Percentiles rank a stretch among this genome's conserved stretches.
phyloP scores from a whole-genome alignment of 2,888 invertebrate genomes.

The Phanerotoma sp. region DNA sequence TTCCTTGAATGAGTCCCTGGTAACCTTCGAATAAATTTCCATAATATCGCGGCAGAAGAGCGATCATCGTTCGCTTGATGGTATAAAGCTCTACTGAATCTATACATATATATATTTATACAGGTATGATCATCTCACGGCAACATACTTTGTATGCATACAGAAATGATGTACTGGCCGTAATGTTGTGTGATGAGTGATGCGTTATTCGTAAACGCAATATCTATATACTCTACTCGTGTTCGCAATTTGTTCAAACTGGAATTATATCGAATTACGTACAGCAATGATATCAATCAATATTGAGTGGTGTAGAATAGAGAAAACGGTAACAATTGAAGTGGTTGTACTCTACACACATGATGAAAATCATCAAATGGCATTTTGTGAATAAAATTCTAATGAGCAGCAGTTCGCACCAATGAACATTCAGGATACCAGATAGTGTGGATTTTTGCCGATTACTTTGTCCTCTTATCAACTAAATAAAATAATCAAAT shows the following conservation, averaged over 20 bases:
- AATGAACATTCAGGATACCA: slow-evolving; percentile 28
- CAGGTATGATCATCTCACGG: background rate
- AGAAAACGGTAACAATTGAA: slow-evolving; percentile 2
- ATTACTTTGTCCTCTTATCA: slow-evolving; percentile 8
- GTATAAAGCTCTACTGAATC: slow-evolving; percentile 18
- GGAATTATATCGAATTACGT: slow-evolving; percentile 45
- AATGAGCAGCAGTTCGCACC: slow-evolving; percentile 32
- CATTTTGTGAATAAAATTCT: slow-evolving; percentile 33
- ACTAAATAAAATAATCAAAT: background rate
- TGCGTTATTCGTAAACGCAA: background rate
- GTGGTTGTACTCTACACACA: slow-evolving; percentile 10
- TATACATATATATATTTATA: background rate
- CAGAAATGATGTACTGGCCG: background rate
- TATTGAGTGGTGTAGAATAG: slow-evolving; percentile 7
- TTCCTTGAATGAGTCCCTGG: slow-evolving; percentile 16
- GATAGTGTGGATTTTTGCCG: slow-evolving; percentile 9
- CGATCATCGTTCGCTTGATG: slow-evolving; percentile 24
- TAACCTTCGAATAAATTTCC: slow-evolving; percentile 31
- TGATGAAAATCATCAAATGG: slow-evolving; percentile 27
- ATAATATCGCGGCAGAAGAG: slow-evolving; percentile 21
- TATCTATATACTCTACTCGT: background rate
- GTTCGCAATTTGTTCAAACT: slow-evolving; percentile 32
- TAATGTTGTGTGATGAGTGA: background rate
- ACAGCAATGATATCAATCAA: slow-evolving; percentile 45
- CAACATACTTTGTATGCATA: background rate